Percentiles rank a stretch among this genome's conserved stretches.
Conservation (phyloP, 2,113 vertebrate species). For the Sinocyclocheilus rhinocerous region DNA sequence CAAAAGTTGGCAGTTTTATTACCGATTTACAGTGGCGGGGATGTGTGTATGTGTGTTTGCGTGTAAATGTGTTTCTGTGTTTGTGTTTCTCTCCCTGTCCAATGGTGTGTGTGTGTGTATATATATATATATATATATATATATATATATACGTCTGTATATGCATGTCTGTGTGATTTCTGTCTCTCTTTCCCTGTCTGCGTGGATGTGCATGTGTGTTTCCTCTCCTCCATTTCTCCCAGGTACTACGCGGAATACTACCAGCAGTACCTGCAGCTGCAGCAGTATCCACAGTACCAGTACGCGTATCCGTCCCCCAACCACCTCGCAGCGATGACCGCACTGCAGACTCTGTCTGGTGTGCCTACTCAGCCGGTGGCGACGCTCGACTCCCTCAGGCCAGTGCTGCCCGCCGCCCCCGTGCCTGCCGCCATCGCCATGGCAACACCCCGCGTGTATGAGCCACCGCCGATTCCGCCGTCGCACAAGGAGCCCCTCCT, state of each 20-base stretch:
- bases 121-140: too few relatives aligned
- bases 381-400: slow-evolving; percentile 76
- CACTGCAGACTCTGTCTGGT: slow-evolving; percentile 54
- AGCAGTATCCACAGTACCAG: slow-evolving; percentile 81
- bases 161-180: slow-evolving; percentile 34
- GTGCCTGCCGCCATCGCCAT: slow-evolving; percentile 73
- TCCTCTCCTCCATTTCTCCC: background rate
- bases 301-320: slow-evolving; percentile 72
- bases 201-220: slow-evolving; percentile 13
- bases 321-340: slow-evolving; percentile 68
- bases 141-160: background rate
- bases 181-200: background rate
- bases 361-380: slow-evolving; percentile 66
- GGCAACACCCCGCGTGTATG: slow-evolving; percentile 81
- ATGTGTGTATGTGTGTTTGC: slow-evolving; percentile 4
- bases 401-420: slow-evolving; percentile 74
- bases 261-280: slow-evolving; percentile 72
- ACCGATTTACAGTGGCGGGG: background rate
- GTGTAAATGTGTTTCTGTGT: slow-evolving; percentile 15
- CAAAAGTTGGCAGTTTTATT: background rate
- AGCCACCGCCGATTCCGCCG: slow-evolving; percentile 82
- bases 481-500: slow-evolving; percentile 81
- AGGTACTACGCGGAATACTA: slow-evolving; percentile 82
- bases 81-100: slow-evolving; percentile 3
- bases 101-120: background rate